These are phyloP conservation scores for Perca schrenkii DNA, from an alignment of 2,113 vertebrate species.

Conservation along the genomic window DNA sequence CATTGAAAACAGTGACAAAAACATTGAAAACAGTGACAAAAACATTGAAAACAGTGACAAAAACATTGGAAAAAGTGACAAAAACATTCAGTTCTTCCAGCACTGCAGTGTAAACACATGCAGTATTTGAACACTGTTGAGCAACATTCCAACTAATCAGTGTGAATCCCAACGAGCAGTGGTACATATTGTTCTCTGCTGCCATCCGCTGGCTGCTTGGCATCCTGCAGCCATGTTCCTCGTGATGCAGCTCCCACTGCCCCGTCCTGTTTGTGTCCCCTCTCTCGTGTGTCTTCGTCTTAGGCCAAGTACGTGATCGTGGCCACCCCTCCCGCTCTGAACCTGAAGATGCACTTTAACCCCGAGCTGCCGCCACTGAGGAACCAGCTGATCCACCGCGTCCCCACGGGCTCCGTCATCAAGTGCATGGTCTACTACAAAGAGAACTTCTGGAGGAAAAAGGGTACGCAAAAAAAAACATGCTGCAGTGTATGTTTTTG, in stretches of 20 bases:
- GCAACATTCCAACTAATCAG: not conserved
- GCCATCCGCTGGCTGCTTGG: slow-evolving; percentile 42
- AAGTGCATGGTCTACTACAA: slow-evolving; percentile 98
- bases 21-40: too few relatives aligned
- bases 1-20: too few relatives aligned
- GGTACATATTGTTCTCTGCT: slow-evolving; percentile 21
- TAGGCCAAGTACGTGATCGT: slow-evolving; percentile 92
- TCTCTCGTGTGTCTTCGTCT: not conserved
- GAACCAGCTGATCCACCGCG: slow-evolving; percentile 93
- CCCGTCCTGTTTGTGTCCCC: not conserved
- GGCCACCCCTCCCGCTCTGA: slow-evolving; percentile 90
- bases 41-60: too few relatives aligned
- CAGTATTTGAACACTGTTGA: not conserved
- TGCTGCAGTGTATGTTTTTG: too few relatives aligned
- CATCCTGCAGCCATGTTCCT: not conserved
- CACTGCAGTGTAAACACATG: not conserved
- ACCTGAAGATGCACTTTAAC: slow-evolving; percentile 94
- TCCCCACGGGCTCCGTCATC: slow-evolving; percentile 97
- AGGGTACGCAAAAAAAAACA: slow-evolving; percentile 77
- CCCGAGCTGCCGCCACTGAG: slow-evolving; percentile 93
- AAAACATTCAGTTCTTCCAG: not conserved
- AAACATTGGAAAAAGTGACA: too few relatives aligned
- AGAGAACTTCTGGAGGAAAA: slow-evolving; percentile 96
- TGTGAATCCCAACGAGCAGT: not conserved
- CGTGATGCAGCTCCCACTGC: not conserved